A percentile compares a stretch with the other conserved stretches of the same genome.
phyloP scores from a whole-genome alignment of 2,113 vertebrate genomes.

The rabbit (Oryctolagus cuniculus) region DNA sequence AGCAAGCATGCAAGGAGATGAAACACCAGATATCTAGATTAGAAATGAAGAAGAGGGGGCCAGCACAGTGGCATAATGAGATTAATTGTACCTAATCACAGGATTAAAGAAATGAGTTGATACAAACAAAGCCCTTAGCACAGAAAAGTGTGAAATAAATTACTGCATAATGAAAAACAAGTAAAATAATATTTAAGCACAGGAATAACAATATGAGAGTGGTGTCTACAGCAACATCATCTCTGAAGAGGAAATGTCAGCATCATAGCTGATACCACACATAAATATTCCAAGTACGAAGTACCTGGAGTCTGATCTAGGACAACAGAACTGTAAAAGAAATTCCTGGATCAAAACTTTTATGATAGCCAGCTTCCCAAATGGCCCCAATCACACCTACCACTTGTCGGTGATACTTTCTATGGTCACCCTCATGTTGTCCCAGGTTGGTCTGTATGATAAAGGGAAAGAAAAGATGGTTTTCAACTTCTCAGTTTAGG shows the following conservation, averaged over 20 bases:
- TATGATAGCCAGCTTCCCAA: neutral
- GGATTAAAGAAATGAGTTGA: constrained; percentile 7
- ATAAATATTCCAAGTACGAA: neutral
- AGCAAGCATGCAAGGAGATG: too few relatives aligned
- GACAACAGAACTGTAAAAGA: neutral
- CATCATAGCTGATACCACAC: neutral
- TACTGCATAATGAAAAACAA: neutral
- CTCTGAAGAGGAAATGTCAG: neutral
- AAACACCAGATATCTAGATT: too few relatives aligned
- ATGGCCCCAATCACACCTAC: neutral
- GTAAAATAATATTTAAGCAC: neutral
- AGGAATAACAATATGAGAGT: constrained; percentile 26
- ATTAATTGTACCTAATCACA: neutral
- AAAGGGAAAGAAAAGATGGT: neutral
- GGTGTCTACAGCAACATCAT: neutral
- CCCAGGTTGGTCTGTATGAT: neutral
- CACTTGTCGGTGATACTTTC: neutral
- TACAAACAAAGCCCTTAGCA: neutral
- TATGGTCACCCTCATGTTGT: neutral
- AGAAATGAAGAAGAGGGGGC: too few relatives aligned
- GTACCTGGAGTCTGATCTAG: neutral
- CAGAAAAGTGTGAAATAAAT: neutral
- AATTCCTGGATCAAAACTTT: neutral
- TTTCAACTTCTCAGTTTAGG: constrained; percentile 16
- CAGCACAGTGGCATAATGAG: neutral